Base-by-base conservation (phyloP, 1,140 invertebrate species). In the Cyclargus thomasi region DNA sequence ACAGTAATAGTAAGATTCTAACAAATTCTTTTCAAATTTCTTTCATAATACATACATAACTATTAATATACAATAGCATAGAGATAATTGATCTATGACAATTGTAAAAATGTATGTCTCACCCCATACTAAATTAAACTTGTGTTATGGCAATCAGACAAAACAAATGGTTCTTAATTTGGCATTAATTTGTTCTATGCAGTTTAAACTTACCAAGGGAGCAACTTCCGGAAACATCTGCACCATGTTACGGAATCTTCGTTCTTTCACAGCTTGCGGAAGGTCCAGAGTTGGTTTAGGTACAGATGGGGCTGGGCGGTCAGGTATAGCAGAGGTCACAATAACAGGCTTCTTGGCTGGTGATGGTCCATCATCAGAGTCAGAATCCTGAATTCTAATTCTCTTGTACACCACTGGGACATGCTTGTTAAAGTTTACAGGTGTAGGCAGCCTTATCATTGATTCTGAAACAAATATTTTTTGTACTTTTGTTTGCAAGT, bases 201-300 rank as follows among this genome's bases (percentile, higher is more conserved):
- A n/a, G 29, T 35, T 35, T 35, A 35, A 36, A 74, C 77, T 81
- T 80, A 91, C 90, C 68, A 88, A 67, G 5, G 81, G 75, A 64
- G 83, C 81, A 67, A 91, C 79, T 70, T 91, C 90, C 6, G 90
- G 90, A 66, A 91, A 91, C 89, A 91, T 91, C 81, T 90, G 81
- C 53, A 85, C 64, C 90, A 91, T 91, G 69, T 91, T 91, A 69
- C 79, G 75, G 67, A 91, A 88, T 53, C 90, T 77, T 53, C 89
- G 81, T 65, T 91, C 87, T 67, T 87, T 88, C 6, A 88, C 73
- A 36, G 82, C 78, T 14, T 86, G 80, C 16, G 87, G 89, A 1
- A 91, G 70, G 65, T 85, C 83, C 1, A 81, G 69, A 6, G 72
- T 47, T 2, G 39, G 39, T 14, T 47, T 47, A 16, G 39, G 39